Evolutionary conservation across 2,797 vertebrate genomes (phyloP).

Genomic region (Strix occidentalis): DNA sequence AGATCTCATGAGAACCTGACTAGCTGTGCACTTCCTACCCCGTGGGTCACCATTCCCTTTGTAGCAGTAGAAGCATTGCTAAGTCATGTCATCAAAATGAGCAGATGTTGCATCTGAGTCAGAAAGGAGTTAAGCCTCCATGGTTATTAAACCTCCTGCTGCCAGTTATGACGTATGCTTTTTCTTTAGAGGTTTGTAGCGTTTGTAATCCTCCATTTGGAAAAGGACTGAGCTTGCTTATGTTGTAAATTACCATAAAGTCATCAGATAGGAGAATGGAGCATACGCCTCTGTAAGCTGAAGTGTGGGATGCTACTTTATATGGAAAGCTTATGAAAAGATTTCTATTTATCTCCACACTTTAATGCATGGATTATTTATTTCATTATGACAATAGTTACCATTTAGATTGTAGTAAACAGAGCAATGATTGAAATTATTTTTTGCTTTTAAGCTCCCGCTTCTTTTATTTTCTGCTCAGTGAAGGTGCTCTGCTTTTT

Average conservation of each 20-base stretch:
- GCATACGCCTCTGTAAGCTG: neutral
- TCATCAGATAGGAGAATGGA: neutral
- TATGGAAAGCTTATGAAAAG: neutral
- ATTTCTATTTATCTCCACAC: neutral
- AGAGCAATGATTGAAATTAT: neutral
- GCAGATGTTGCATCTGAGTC: neutral
- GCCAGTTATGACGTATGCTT: constrained; percentile 21
- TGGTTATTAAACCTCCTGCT: constrained; percentile 17
- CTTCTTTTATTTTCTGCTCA: neutral
- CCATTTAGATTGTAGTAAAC: neutral
- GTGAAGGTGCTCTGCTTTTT: neutral
- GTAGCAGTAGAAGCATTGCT: neutral
- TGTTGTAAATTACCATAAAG: neutral
- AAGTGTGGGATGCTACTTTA: neutral
- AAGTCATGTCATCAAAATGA: neutral
- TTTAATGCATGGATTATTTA: neutral
- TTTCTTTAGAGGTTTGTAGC: neutral
- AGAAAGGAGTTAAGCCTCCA: neutral
- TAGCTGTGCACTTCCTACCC: neutral
- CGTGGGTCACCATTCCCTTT: neutral
- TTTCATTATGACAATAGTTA: neutral
- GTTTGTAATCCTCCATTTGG: constrained; percentile 7
- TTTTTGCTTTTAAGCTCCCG: neutral
- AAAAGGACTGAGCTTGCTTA: neutral
- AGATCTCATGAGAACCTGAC: neutral